phyloP scores from a whole-genome alignment of 2,113 vertebrate genomes.

The Notechis scutatus region DNA sequence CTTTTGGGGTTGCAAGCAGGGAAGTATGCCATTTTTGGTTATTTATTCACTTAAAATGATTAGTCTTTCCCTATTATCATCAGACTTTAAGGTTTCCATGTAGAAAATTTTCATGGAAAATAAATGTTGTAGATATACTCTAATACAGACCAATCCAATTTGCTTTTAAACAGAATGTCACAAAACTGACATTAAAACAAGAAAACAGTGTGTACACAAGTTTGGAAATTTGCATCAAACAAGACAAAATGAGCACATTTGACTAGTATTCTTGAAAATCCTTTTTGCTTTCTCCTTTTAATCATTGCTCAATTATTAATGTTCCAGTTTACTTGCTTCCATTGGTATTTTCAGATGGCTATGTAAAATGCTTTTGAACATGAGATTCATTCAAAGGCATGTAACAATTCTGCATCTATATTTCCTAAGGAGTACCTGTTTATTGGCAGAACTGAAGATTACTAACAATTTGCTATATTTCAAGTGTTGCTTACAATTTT shows the following conservation, averaged over 20 bases:
- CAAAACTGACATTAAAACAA: background rate
- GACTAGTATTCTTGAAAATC: background rate
- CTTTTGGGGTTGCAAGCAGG: background rate
- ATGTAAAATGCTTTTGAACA: background rate
- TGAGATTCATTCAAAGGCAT: background rate
- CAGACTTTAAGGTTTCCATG: background rate
- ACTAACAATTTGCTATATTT: background rate
- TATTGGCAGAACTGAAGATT: background rate
- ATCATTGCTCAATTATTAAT: background rate
- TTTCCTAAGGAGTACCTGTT: background rate
- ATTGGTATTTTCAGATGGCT: background rate
- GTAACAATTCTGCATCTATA: background rate
- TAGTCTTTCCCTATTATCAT: background rate
- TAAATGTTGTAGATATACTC: background rate
- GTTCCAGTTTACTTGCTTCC: background rate
- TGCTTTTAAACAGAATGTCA: background rate
- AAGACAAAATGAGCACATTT: background rate
- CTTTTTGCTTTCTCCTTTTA: background rate
- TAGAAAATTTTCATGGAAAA: background rate
- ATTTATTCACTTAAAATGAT: background rate
- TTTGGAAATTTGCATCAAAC: background rate
- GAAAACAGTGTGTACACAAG: background rate
- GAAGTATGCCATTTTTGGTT: background rate
- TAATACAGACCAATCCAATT: background rate
- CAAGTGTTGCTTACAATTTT: background rate